Evolutionary conservation across 2,888 invertebrate species (phyloP).

Genomic region (Caenorhabditis becei): DNA sequence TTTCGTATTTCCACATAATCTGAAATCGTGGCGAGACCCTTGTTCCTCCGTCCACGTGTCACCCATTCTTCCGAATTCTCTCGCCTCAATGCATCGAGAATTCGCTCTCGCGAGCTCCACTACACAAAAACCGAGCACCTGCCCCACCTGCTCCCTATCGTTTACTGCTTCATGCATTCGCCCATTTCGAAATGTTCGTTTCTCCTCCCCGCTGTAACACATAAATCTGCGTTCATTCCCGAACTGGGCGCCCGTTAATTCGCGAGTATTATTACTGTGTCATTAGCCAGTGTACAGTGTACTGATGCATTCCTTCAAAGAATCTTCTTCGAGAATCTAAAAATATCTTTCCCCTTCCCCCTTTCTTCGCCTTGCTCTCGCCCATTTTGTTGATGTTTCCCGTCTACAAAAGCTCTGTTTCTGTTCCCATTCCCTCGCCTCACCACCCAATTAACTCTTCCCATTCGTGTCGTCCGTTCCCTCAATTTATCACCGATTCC

Average conservation of each 20-base stretch:
- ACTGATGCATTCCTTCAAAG: neutral
- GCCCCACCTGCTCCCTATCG: slow-evolving; percentile 29
- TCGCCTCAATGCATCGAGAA: slow-evolving; percentile 40
- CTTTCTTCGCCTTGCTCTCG: slow-evolving; percentile 17
- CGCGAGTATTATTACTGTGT: slow-evolving; percentile 8
- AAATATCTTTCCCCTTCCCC: slow-evolving; percentile 3
- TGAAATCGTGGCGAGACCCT: no score
- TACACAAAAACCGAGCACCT: slow-evolving; percentile 48
- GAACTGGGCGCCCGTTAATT: neutral
- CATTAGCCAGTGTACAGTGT: slow-evolving; percentile 1
- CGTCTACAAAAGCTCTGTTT: neutral
- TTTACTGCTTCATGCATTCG: slow-evolving; percentile 13
- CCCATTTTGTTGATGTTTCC: neutral
- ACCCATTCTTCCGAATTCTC: slow-evolving; percentile 14
- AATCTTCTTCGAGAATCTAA: neutral
- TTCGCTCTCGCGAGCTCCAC: slow-evolving; percentile 6
- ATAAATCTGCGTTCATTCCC: neutral
- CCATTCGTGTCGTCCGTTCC: slow-evolving; percentile 8
- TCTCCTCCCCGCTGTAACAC: neutral
- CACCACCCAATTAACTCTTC: slow-evolving; percentile 49
- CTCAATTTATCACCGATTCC: slow-evolving; percentile 43
- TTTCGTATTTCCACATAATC: no score
- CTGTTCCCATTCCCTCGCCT: slow-evolving; percentile 4
- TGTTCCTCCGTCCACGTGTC: slow-evolving; percentile 12
- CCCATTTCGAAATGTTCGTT: slow-evolving; percentile 1